A percentile compares a stretch with the other conserved stretches of the same genome.
These are phyloP conservation scores for Gavia stellata DNA, from an alignment of 2,113 vertebrate species.

Conservation along the genomic window DNA sequence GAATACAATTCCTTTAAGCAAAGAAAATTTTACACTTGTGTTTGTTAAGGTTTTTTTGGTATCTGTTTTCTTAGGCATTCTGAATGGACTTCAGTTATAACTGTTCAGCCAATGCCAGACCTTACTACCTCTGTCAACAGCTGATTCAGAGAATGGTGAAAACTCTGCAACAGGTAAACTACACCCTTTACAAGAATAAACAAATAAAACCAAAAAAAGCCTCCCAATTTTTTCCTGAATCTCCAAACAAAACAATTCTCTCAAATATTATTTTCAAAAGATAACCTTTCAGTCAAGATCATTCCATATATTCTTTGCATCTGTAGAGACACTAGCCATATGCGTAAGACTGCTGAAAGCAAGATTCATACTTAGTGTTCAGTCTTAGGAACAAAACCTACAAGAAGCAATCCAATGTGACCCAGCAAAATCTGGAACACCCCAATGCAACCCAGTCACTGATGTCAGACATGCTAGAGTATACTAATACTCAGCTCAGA, in stretches of 20 bases:
- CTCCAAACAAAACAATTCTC: not conserved
- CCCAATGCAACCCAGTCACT: not conserved
- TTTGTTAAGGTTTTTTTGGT: not conserved
- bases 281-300: not conserved
- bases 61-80: not conserved
- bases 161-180: not conserved
- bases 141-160: not conserved
- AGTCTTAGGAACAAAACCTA: not conserved
- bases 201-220: not conserved
- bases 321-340: not conserved
- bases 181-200: not conserved
- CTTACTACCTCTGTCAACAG: not conserved
- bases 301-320: not conserved
- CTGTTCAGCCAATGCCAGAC: not conserved
- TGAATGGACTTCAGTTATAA: not conserved
- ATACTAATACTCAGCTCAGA: not conserved
- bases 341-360: not conserved
- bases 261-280: not conserved
- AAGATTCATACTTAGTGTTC: not conserved
- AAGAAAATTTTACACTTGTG: not conserved
- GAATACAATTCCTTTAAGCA: not conserved
- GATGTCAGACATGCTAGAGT: rapidly evolving
- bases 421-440: not conserved
- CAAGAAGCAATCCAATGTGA: rapidly evolving
- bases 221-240: not conserved